A percentile compares a stretch with the other conserved stretches of the same genome.
phyloP scores from a whole-genome alignment of 2,888 invertebrate genomes.

The Cataglyphis cursor region DNA sequence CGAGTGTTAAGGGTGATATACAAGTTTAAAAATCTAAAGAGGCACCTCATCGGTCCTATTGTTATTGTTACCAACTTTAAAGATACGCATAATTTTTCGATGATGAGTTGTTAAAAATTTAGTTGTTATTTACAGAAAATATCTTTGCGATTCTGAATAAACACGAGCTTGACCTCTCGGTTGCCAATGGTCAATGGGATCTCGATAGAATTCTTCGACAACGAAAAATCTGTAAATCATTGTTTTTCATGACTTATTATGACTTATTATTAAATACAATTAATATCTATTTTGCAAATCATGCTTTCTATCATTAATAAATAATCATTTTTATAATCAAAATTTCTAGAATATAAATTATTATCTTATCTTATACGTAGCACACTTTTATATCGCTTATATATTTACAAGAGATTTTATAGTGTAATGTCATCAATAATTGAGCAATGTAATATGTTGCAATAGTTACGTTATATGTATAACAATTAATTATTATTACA shows the following conservation, averaged over 20 bases:
- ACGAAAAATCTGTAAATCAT: not conserved
- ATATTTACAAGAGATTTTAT: not conserved
- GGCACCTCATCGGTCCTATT: not conserved
- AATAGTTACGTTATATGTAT: slow-evolving; percentile 16
- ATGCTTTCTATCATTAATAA: not conserved
- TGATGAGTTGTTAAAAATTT: not conserved
- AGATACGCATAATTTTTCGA: not conserved
- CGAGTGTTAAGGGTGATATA: too few relatives aligned
- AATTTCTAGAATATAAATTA: not conserved
- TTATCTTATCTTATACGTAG: not conserved
- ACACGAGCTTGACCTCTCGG: not conserved
- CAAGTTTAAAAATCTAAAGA: not conserved
- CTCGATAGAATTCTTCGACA: not conserved
- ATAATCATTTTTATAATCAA: not conserved
- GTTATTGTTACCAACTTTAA: not conserved
- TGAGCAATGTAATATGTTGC: not conserved
- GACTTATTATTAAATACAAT: not conserved
- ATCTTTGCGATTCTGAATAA: slow-evolving; percentile 14
- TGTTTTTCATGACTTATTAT: not conserved
- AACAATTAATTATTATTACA: not conserved
- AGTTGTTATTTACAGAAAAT: slow-evolving; percentile 11
- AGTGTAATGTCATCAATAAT: not conserved
- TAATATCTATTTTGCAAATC: not conserved
- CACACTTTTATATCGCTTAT: not conserved
- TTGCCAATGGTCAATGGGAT: not conserved